phyloP scores from a whole-genome alignment of 2,797 vertebrate species.

The Tragopan temminckii region DNA sequence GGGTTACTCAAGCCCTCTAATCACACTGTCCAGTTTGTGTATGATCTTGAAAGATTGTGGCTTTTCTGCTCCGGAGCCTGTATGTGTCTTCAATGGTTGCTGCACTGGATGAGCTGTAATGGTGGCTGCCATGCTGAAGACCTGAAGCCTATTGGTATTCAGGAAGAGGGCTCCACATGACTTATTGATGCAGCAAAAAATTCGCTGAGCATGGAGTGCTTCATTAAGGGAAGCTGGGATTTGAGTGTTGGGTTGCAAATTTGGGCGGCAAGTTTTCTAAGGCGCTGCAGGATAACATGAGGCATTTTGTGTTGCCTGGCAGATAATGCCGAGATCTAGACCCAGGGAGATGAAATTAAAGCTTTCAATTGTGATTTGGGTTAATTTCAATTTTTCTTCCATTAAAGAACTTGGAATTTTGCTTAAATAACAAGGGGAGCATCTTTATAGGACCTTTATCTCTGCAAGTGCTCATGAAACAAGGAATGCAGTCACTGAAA shows the following conservation, averaged over 20 bases:
- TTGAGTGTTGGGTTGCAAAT: neutral
- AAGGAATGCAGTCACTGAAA: neutral
- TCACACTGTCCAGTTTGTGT: fast-evolving
- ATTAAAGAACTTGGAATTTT: neutral
- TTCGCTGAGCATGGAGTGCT: neutral
- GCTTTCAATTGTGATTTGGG: neutral
- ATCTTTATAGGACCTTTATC: neutral
- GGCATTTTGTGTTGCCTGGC: neutral
- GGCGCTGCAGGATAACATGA: neutral
- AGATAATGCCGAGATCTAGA: neutral
- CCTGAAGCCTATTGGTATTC: neutral
- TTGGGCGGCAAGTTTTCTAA: neutral
- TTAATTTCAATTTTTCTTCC: neutral
- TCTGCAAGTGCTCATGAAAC: neutral
- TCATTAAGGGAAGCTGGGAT: neutral
- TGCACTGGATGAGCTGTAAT: neutral
- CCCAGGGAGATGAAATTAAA: neutral
- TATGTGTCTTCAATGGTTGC: neutral
- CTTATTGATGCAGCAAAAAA: neutral
- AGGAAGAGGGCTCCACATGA: neutral
- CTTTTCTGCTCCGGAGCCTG: neutral
- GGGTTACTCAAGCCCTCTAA: neutral
- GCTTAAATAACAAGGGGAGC: neutral
- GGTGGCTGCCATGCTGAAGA: neutral
- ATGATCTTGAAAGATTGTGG: neutral